A percentile compares a stretch with the other conserved stretches of the same genome.
These are phyloP conservation scores for Limanda limanda DNA, from an alignment of 2,113 vertebrate species.

Conservation along the genomic window DNA sequence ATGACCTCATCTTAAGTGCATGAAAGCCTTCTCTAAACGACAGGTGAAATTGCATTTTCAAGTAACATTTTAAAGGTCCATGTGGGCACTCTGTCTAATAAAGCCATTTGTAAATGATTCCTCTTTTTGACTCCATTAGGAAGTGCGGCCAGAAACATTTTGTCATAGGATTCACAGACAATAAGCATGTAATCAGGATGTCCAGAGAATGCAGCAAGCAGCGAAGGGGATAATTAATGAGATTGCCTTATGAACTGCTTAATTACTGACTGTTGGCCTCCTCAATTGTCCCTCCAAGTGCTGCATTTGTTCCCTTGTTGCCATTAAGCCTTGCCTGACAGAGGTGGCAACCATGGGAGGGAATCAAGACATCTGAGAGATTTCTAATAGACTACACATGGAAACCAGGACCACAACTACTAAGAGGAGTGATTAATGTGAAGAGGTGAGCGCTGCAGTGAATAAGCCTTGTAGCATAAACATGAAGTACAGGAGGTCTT, in stretches of 20 bases:
- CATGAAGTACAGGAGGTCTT: background rate
- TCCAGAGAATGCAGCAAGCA: constrained; percentile 69
- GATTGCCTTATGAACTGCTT: constrained; percentile 84
- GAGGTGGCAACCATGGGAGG: constrained; percentile 58
- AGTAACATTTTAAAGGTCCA: constrained; percentile 81
- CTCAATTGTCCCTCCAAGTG: constrained; percentile 77
- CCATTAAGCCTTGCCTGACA: constrained; percentile 73
- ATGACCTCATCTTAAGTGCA: constrained; percentile 78
- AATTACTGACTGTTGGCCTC: constrained; percentile 84
- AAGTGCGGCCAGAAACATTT: constrained; percentile 74
- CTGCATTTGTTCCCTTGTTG: constrained; percentile 79
- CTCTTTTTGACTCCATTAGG: constrained; percentile 84
- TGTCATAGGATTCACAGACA: constrained; percentile 80
- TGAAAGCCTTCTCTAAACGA: constrained; percentile 80
- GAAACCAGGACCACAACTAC: constrained; percentile 78
- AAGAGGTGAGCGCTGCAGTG: constrained; percentile 9
- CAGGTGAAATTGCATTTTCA: constrained; percentile 83
- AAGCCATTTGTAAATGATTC: constrained; percentile 85
- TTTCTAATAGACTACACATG: constrained; percentile 78
- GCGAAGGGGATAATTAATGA: constrained; percentile 82
- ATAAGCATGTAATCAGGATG: constrained; percentile 82
- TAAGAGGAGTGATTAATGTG: constrained; percentile 72
- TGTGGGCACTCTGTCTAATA: constrained; percentile 81
- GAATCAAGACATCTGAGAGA: constrained; percentile 68
- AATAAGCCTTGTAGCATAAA: background rate